Base-by-base conservation (phyloP, 2,113 vertebrate species). In the Scytalopus superciliaris region DNA sequence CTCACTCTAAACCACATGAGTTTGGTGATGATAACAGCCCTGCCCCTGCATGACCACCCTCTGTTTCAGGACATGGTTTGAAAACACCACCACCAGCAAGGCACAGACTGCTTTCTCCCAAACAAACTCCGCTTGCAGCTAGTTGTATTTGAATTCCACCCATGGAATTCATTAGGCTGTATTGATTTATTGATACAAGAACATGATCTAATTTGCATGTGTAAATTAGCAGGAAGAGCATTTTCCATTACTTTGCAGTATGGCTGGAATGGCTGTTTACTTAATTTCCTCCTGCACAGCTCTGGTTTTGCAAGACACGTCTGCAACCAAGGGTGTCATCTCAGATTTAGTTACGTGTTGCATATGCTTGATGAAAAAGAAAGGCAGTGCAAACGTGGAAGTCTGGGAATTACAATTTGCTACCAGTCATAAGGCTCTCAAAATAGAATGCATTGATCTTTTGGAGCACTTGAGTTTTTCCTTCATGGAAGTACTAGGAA, bases 181-280 rank as follows among this genome's bases (percentile, higher is more conserved):
- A 96, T 87, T 94, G 94, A 94, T 95, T 94, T 95, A 96, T 93
- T 93, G 95, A 89, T 94, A 96, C 66, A 90, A 91, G 79, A 90
- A 40, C 52, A 72, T 88, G 78, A 84, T 77, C 67, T 95, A 84
- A 97, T 97, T 92, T 96, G 83, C 83, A 96, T 87, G 93, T 93
- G 91, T 96, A 95, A 95, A 97, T 97, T 94, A 96, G 91, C 89
- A 87, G 74, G 69, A 91, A 85, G 88, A 94, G 69, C 77, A 84
- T 91, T 95, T 96, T 91, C 82, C 60, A 92, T 93, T 90, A 92
- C 91, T 89, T 69, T 55, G 74, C 73, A 93, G 30, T 94, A 85
- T 79, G 56, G 67, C 39, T 95, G 78, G 21, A 90, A 69, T 72
- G 80, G 77, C 70, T 92, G 57, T 74, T 95, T 72, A 86, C 74